Conservation (phyloP, 2,797 vertebrate genomes). For the Schizopygopsis pylzovi region DNA sequence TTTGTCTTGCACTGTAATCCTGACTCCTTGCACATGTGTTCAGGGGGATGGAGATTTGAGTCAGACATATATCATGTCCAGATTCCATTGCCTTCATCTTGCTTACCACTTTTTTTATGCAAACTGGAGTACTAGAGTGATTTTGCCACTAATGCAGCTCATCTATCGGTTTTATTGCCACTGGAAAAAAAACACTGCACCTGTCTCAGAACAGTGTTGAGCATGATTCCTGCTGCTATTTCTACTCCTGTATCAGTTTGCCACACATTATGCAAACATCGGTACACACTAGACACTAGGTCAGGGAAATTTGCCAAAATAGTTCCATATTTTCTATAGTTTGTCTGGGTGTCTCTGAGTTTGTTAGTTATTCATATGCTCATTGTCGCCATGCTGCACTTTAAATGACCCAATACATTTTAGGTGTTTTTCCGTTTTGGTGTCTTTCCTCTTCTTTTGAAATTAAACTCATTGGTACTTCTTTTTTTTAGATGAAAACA, state of each 20-base stretch:
- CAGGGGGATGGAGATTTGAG: neutral
- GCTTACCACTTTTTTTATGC: neutral
- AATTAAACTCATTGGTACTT: neutral
- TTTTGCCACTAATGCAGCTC: neutral
- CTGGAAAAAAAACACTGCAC: conserved; percentile 18
- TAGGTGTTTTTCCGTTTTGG: neutral
- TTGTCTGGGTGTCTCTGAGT: neutral
- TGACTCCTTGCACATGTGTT: neutral
- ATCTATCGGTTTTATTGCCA: conserved; percentile 25
- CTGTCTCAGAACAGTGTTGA: conserved; percentile 32
- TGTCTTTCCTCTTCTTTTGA: neutral
- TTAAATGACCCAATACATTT: conserved; percentile 2
- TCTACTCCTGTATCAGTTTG: conserved; percentile 49
- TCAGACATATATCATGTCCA: neutral
- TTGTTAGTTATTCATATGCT: conserved; percentile 35
- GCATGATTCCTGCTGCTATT: conserved; percentile 50
- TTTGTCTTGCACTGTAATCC: conserved; percentile 5
- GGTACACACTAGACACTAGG: conserved; percentile 32
- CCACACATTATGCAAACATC: conserved; percentile 18
- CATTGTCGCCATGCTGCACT: conserved; percentile 6
- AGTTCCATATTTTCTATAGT: conserved; percentile 33
- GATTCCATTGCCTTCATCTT: neutral
- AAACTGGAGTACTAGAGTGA: neutral
- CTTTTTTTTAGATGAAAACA: neutral
- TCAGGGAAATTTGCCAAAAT: conserved; percentile 48